Evolutionary conservation across 2,888 invertebrate species (phyloP).

Genomic region (Alviniconcha strummeri): DNA sequence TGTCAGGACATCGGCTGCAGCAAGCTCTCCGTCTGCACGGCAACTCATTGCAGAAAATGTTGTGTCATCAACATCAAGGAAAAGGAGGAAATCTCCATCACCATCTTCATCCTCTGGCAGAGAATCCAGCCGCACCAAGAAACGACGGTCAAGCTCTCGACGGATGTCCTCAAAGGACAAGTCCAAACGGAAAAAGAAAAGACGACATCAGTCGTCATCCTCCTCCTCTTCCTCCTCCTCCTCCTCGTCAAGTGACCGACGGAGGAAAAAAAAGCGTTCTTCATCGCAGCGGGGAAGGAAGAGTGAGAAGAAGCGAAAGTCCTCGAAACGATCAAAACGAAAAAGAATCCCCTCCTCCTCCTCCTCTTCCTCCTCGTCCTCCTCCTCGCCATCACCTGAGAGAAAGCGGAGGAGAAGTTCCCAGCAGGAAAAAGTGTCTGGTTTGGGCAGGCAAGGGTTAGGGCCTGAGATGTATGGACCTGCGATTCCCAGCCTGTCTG

Average conservation of each 20-base stretch:
- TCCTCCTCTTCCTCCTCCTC: not conserved
- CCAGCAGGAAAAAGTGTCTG: not conserved
- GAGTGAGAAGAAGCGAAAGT: not conserved
- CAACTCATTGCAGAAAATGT: too few species aligned
- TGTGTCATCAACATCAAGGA: not conserved
- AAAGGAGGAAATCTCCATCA: not conserved
- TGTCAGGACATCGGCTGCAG: not conserved
- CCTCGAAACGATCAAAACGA: not conserved
- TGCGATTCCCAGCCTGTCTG: not conserved
- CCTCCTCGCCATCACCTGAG: constrained; percentile 14
- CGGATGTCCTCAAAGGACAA: not conserved
- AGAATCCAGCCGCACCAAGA: not conserved
- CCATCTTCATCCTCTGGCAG: constrained; percentile 10
- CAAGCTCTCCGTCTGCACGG: too few species aligned
- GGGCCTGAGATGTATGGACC: too few species aligned
- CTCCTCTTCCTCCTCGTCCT: constrained; percentile 23
- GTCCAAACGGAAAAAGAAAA: constrained; percentile 3
- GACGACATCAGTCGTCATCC: not conserved
- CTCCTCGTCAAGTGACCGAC: not conserved
- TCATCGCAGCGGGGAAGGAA: not conserved
- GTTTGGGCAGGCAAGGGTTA: too few species aligned
- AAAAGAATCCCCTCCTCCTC: not conserved
- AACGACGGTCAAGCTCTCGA: not conserved
- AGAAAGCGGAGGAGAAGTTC: not conserved
- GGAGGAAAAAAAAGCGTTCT: not conserved